phyloP scores from a whole-genome alignment of 2,113 vertebrate genomes.

The Sapajus apella region DNA sequence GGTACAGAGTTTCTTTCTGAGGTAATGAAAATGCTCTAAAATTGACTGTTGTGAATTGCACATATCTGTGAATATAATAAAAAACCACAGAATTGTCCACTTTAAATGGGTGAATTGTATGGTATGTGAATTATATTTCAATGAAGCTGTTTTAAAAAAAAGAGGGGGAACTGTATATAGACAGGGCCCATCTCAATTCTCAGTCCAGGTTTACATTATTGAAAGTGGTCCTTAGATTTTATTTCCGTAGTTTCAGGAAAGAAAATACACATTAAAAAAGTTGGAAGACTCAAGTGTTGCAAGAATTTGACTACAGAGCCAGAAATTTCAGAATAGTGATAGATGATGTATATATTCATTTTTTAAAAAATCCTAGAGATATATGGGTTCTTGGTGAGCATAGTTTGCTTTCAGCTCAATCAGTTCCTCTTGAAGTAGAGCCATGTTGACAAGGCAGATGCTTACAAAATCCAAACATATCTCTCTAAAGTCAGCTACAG shows the following conservation, averaged over 20 bases:
- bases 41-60: neutral
- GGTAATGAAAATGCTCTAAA: conserved; percentile 48
- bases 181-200: neutral
- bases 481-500: conserved; percentile 63
- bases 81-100: neutral
- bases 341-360: neutral
- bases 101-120: neutral
- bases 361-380: neutral
- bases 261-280: neutral
- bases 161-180: neutral
- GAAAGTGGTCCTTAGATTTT: conserved; percentile 13
- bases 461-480: conserved; percentile 56
- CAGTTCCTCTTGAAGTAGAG: conserved; percentile 44
- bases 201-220: conserved; percentile 30
- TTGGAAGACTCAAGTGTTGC: neutral
- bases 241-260: conserved; percentile 39
- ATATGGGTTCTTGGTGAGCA: neutral
- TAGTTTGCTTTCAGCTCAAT: conserved; percentile 49
- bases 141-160: conserved; percentile 8
- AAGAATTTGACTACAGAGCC: conserved; percentile 32
- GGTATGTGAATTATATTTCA: conserved; percentile 5
- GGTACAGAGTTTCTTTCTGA: conserved; percentile 1
- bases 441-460: conserved; percentile 45
- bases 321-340: conserved; percentile 26
- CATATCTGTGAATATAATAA: conserved; percentile 19